Evolutionary conservation across 2,113 vertebrate species (phyloP).

Genomic region (Mustela nigripes): DNA sequence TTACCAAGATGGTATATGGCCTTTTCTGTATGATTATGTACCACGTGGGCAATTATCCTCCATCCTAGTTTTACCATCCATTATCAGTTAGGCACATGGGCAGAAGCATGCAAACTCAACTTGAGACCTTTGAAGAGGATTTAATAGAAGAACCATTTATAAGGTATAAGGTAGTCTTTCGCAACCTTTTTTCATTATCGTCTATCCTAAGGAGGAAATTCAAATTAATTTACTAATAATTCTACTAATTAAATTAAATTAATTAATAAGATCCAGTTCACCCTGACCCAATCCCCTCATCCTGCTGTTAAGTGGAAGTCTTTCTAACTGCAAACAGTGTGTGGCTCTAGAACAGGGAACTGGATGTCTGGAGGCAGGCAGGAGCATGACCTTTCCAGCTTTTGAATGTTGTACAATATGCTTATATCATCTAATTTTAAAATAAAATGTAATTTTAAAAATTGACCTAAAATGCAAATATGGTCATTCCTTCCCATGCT

Average conservation of each 20-base stretch:
- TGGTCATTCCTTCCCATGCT: slow-evolving; percentile 64
- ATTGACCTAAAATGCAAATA: slow-evolving; percentile 79
- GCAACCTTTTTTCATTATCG: neutral
- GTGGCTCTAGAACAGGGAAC: neutral
- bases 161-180: neutral
- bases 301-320: neutral
- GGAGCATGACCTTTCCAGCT: slow-evolving; percentile 26
- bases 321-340: neutral
- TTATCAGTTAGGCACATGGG: neutral
- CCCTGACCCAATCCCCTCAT: neutral
- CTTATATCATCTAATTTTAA: slow-evolving; percentile 57
- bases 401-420: slow-evolving; percentile 41
- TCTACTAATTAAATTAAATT: neutral
- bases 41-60: neutral
- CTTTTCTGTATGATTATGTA: neutral
- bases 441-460: slow-evolving; percentile 70
- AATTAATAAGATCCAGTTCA: neutral
- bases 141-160: neutral
- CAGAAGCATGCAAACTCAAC: neutral
- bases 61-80: neutral
- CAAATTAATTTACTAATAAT: neutral
- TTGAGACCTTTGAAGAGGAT: neutral
- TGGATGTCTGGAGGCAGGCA: neutral
- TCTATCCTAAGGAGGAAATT: neutral
- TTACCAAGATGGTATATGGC: neutral